phyloP scores from a whole-genome alignment of 1,140 invertebrate genomes.

The Trypoxylus dichotomus region DNA sequence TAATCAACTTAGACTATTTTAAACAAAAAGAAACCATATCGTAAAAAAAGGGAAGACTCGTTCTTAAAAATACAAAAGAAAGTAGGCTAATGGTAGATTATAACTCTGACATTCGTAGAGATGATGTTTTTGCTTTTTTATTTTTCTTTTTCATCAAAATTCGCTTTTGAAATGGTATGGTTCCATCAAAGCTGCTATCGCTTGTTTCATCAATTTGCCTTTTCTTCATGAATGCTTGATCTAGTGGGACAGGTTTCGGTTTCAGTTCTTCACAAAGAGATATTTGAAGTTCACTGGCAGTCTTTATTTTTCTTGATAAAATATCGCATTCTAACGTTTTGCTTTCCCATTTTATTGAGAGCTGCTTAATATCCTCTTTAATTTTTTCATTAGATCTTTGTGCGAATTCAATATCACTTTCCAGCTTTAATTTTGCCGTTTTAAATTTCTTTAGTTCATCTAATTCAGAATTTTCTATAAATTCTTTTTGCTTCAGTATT shows the following conservation, averaged over 20 bases:
- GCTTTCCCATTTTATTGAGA: neutral
- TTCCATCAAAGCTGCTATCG: neutral
- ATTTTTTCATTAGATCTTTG: neutral
- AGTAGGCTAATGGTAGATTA: neutral
- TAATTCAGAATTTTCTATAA: neutral
- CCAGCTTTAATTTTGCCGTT: neutral
- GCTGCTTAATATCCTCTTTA: neutral
- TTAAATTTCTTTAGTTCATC: neutral
- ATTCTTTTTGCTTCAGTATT: neutral
- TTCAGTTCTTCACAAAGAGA: neutral
- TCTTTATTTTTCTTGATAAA: neutral
- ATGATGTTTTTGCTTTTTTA: neutral
- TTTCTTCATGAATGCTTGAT: neutral
- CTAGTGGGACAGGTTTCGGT: neutral
- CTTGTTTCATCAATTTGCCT: neutral
- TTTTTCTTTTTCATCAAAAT: constrained; percentile 6
- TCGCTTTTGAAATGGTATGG: neutral
- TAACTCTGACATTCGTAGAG: neutral
- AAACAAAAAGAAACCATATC: too few relatives aligned
- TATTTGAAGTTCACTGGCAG: neutral
- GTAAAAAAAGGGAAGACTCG: neutral
- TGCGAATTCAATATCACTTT: neutral
- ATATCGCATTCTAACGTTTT: neutral
- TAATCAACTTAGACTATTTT: too few relatives aligned
- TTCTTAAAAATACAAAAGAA: neutral